Evolutionary conservation across 2,113 vertebrate species (phyloP), one percentile per base, ranked within the genome.

Genomic region (Corydoras sp.): DNA sequence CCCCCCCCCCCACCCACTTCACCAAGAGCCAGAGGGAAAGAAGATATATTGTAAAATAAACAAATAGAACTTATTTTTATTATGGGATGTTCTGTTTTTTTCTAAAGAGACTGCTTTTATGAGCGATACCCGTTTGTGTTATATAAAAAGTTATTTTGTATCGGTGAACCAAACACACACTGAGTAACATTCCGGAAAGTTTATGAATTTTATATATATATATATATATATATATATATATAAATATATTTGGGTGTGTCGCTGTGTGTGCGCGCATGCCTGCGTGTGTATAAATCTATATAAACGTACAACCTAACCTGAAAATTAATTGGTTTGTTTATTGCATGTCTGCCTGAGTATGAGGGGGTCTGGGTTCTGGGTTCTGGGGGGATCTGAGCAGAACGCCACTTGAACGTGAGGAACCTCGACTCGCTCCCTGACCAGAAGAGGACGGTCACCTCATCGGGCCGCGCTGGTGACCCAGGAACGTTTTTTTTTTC

Each of bases 11-110:
- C 30, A 32, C 10, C 69, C 43, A 50, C 11, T 56, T 79, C 60
- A 79, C 68, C 70, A 80, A 60, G 78, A 80, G 77, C 73, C 66
- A 79, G 75, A 86, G 3, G 81, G 90, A 89, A 84, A 86, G 85
- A 80, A 75, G 72, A 94, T 98, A 95, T 99, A 98, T 98, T 99
- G 96, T 99, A 98, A 95, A 92, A 99, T 97, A 92, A 89, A 92
- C 93, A 95, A 93, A 98, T 96, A 98, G 95, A 98, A 97, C 95
- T 96, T 99, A 99, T 99, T 99, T 99, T 99, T 99, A 97, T 97
- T 95, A 98, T 94, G 92, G 91, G 94, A 95, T 24, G 18, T 24
- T 24, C 18, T 24, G 93, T 93, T 94, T 93, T 93, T 93, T 92
- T 92, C 91, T 91, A 92, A 93, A 93, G 83, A 83, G 83, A 88